phyloP scores from a whole-genome alignment of 2,797 vertebrate genomes.

The Pseudocheirus occidentalis region DNA sequence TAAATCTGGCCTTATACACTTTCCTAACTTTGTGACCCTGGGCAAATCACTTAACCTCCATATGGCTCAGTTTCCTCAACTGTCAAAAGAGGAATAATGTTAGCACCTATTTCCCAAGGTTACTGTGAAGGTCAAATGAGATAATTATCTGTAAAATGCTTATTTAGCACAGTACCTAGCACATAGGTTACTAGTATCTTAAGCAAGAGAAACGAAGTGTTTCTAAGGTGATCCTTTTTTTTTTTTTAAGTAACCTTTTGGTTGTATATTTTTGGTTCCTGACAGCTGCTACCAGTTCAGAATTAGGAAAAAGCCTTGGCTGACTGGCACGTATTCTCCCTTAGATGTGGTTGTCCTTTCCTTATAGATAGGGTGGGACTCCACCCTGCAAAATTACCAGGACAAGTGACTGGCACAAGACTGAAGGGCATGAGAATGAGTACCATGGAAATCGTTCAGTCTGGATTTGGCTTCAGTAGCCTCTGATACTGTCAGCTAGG shows the following conservation, averaged over 20 bases:
- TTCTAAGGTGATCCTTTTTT: background rate
- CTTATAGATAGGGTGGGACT: background rate
- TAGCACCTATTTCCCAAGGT: background rate
- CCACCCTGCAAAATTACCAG: background rate
- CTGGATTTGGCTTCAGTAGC: background rate
- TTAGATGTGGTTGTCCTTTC: background rate
- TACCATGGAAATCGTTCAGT: background rate
- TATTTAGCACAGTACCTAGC: background rate
- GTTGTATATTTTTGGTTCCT: background rate
- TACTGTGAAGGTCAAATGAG: background rate
- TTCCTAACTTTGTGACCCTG: background rate
- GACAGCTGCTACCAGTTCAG: constrained; percentile 8
- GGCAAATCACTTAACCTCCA: background rate
- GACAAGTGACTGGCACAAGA: background rate
- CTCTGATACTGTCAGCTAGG: background rate
- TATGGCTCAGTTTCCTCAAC: background rate
- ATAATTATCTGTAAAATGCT: background rate
- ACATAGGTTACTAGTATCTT: background rate
- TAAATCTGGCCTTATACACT: background rate
- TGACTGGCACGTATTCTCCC: background rate
- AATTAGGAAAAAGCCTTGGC: background rate
- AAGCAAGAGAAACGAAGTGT: background rate
- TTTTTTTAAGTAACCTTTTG: background rate
- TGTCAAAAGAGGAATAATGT: background rate
- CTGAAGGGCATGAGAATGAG: background rate